phyloP scores from a whole-genome alignment of 92 coral and sea anemone genomes.

The Zoanthus sansibaricus region DNA sequence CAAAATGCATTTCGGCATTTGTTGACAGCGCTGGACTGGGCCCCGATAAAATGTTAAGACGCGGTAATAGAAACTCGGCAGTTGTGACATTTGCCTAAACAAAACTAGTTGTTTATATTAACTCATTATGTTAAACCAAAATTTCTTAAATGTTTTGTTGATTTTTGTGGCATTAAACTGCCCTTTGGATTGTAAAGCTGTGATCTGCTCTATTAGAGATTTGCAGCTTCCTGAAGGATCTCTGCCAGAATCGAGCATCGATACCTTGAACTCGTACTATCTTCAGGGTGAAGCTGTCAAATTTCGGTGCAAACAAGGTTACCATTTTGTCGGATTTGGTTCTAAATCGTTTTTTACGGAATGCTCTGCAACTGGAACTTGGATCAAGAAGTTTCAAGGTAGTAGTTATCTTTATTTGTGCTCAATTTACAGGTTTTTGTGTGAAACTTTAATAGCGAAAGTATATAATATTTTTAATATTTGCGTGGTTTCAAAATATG shows the following conservation, averaged over 20 bases:
- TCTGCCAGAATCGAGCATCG: not conserved
- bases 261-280: no score
- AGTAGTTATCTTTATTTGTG: not conserved
- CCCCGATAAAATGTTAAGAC: no score
- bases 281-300: not conserved
- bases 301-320: constrained; percentile 21
- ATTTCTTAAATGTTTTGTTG: not conserved
- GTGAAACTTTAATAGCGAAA: not conserved
- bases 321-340: constrained; percentile 32
- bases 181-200: not conserved
- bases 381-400: constrained; percentile 40
- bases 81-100: no score
- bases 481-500: not conserved
- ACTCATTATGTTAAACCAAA: not conserved
- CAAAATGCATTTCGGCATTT: constrained; percentile 14
- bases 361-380: constrained; percentile 6
- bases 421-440: not conserved
- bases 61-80: not conserved
- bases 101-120: not conserved
- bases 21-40: constrained; percentile 26
- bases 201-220: not conserved
- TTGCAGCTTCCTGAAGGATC: not conserved
- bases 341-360: not conserved
- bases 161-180: not conserved
- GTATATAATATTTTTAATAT: not conserved